Base-by-base conservation (phyloP, 2,888 invertebrate genomes). In the Notodonta ziczac region DNA sequence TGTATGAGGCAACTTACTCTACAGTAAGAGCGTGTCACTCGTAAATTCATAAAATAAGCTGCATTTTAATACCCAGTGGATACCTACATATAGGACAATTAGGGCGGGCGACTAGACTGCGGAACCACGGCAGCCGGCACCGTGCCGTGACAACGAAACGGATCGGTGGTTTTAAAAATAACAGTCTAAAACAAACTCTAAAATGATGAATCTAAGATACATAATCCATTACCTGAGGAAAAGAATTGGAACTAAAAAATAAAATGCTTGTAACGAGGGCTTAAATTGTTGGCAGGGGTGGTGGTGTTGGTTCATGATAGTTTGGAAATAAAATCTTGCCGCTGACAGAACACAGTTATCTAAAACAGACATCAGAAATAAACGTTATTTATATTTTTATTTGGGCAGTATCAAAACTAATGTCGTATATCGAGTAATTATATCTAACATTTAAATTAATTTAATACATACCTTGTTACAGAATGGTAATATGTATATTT, bases 61-160 rank as follows among this genome's bases (percentile, higher is more conserved):
- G n/a, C 14, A 48, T 48, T 52, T 52, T 52, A 32, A 24, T 53
- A 12, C 53, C 9, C 5, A 63, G 54, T 24, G 24, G 24, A 24
- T 24, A 24, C 24, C 13, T 62, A 62, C 35, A n/a, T 46, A 46
- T 5, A 46, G n/a, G 13, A 60, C 24, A 14, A 59, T 48, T 62
- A 64, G 61, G 60, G 60, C 61, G 64, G 55, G 67, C 63, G 52
- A 66, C 66, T 72, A 65, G 65, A 57, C 68, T 67, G 67, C 72
- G 78, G 73, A 77, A 74, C 77, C 76, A 76, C 65, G 72, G 39
- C 51, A 51, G 5, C 9, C 65, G 72, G 54, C 51, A 51, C 51
- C 24, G 64, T 73, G 71, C 77, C 83, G 80, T 86, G 82, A 84
- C 85, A 75, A 66, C 69, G 79, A 65, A 75, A 82, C 81, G 83